Conservation (phyloP, 2,113 vertebrate species). For the Sula dactylatra region DNA sequence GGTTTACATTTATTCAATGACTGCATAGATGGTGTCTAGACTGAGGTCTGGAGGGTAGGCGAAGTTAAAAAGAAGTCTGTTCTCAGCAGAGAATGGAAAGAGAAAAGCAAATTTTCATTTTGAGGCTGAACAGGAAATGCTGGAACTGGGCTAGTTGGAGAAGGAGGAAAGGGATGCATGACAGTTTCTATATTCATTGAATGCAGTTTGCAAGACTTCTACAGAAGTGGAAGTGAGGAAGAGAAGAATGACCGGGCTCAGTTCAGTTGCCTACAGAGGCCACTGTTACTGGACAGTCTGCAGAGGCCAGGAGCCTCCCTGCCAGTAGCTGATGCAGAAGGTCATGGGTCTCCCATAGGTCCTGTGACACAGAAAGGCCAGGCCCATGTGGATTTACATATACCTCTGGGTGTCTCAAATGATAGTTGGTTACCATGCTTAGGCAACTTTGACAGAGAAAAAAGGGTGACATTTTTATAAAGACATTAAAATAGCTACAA, state of each 20-base stretch:
- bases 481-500: neutral
- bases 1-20: neutral
- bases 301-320: neutral
- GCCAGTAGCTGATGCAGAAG: neutral
- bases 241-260: neutral
- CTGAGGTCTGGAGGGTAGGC: neutral
- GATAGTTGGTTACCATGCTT: neutral
- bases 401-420: neutral
- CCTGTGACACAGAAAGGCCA: neutral
- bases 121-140: neutral
- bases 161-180: neutral
- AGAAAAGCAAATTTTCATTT: neutral
- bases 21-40: neutral
- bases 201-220: neutral
- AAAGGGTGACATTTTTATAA: neutral
- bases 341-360: neutral
- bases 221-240: neutral
- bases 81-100: neutral
- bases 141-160: neutral
- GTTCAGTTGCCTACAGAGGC: neutral
- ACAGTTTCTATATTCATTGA: neutral
- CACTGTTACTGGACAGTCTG: neutral
- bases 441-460: neutral
- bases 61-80: neutral
- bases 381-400: neutral